Percentiles rank a stretch among this genome's conserved stretches.
These are phyloP conservation scores for Cephus runcator DNA, from an alignment of 2,888 invertebrate species.

Conservation along the genomic window DNA sequence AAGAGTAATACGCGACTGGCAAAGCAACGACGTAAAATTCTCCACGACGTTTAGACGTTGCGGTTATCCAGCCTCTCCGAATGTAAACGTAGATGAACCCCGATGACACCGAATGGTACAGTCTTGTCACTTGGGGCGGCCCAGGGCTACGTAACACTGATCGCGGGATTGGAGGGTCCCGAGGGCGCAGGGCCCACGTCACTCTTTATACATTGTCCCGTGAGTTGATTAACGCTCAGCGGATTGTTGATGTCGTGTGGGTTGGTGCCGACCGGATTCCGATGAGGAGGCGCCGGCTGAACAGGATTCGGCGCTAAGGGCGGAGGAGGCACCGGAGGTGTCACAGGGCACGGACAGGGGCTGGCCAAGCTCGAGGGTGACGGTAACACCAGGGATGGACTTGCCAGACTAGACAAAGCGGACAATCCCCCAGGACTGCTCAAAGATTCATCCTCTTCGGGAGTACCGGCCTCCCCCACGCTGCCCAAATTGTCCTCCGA, in stretches of 20 bases:
- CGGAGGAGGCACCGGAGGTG: conserved; percentile 62
- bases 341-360: conserved; percentile 70
- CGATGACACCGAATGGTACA: conserved; percentile 59
- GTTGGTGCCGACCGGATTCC: conserved; percentile 90
- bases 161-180: conserved; percentile 62
- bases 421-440: conserved; percentile 74
- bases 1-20: not conserved
- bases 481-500: conserved; percentile 82
- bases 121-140: conserved; percentile 63
- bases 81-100: conserved; percentile 59
- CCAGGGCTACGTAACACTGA: conserved; percentile 67
- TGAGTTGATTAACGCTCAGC: conserved; percentile 89
- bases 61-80: conserved; percentile 44
- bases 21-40: not conserved
- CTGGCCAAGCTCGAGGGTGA: conserved; percentile 78
- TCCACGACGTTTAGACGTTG: not conserved
- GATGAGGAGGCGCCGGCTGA: conserved; percentile 65
- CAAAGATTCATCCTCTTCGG: conserved; percentile 64
- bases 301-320: conserved; percentile 61
- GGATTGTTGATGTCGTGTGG: conserved; percentile 94
- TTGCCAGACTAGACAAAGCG: conserved; percentile 76
- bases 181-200: conserved; percentile 58
- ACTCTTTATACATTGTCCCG: conserved; percentile 73
- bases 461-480: conserved; percentile 80
- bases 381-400: conserved; percentile 79